Percentiles rank a stretch among this genome's conserved stretches.
Evolutionary conservation across 2,888 invertebrate genomes (phyloP).

Genomic region (Ophion slaviceki): DNA sequence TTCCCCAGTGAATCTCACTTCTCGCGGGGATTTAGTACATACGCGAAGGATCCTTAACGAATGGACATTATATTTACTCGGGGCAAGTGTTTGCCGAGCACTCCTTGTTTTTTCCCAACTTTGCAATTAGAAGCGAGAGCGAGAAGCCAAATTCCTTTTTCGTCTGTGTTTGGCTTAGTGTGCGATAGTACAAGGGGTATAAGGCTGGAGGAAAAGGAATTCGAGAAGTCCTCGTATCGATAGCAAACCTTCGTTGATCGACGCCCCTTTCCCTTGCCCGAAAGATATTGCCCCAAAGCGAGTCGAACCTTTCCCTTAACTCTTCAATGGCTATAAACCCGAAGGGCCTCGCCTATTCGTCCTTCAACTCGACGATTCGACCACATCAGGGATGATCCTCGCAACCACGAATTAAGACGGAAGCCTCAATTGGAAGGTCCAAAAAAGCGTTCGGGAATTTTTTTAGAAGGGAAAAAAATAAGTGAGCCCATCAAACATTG

Average conservation of each 20-base stretch:
- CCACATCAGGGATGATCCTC: too few relatives aligned
- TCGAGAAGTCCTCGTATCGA: constrained; percentile 27
- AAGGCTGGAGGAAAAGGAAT: constrained; percentile 48
- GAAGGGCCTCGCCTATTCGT: too few relatives aligned
- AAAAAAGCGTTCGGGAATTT: too few relatives aligned
- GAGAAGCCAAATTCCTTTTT: constrained; percentile 65
- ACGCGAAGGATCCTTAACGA: constrained; percentile 69
- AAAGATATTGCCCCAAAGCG: too few relatives aligned
- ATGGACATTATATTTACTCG: constrained; percentile 80
- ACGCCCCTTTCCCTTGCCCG: too few relatives aligned
- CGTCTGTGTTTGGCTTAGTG: neutral
- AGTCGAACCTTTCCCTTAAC: too few relatives aligned
- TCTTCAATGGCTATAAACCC: too few relatives aligned
- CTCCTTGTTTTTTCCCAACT: constrained; percentile 80
- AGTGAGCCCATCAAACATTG: too few relatives aligned
- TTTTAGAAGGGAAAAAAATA: too few relatives aligned
- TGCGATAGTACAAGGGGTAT: constrained; percentile 24
- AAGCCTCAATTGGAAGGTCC: too few relatives aligned
- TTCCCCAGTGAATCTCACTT: neutral
- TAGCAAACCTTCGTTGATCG: constrained; percentile 24
- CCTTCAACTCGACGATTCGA: too few relatives aligned
- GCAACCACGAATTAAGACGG: too few relatives aligned
- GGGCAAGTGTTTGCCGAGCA: constrained; percentile 78
- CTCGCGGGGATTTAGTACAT: constrained; percentile 1
- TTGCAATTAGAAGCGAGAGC: constrained; percentile 79